phyloP scores from a whole-genome alignment of 1,140 invertebrate genomes.

The Phocides pigmalion region DNA sequence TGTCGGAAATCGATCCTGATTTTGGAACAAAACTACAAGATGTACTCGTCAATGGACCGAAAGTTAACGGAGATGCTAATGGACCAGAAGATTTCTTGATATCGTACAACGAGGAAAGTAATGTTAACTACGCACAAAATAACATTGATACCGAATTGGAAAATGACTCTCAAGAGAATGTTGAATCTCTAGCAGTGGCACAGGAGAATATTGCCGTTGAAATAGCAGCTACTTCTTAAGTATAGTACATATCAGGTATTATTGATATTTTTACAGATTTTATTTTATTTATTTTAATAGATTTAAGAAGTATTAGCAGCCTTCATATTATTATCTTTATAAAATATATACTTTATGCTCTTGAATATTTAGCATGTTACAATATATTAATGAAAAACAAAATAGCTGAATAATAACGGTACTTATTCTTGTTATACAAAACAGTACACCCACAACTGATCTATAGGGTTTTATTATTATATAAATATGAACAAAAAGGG shows the following conservation, averaged over 20 bases:
- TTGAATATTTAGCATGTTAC: no score
- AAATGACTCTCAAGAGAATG: constrained; percentile 37
- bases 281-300: constrained; percentile 34
- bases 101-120: constrained; percentile 32
- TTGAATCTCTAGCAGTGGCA: constrained; percentile 37
- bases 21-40: constrained; percentile 90
- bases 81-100: constrained; percentile 40
- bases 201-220: constrained; percentile 63
- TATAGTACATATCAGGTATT: constrained; percentile 17
- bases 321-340: not conserved
- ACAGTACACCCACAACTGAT: no score
- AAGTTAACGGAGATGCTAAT: constrained; percentile 61
- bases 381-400: no score
- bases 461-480: no score
- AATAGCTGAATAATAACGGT: no score
- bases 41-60: constrained; percentile 64
- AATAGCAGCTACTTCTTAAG: constrained; percentile 72
- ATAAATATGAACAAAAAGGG: no score
- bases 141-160: constrained; percentile 33
- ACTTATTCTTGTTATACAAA: no score
- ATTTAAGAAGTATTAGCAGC: constrained; percentile 2
- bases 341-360: not conserved
- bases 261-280: constrained; percentile 24
- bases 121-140: constrained; percentile 40
- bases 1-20: constrained; percentile 88